Evolutionary conservation across 2,797 vertebrate genomes (phyloP), one percentile per base, ranked within the genome.

Genomic region (Pseudopleuronectes americanus): DNA sequence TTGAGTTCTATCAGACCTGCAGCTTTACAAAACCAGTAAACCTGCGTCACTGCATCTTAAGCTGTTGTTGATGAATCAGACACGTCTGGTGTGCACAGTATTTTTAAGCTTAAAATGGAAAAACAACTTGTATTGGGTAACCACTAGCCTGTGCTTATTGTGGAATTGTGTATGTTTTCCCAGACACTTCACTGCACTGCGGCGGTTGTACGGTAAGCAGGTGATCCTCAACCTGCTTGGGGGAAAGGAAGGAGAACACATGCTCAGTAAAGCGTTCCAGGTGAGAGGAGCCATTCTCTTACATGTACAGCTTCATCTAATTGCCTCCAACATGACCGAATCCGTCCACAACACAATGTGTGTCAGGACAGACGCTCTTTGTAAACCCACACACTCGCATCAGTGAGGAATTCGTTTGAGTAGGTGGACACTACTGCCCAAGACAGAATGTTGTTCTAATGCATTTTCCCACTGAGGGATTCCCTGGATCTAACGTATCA

Each of bases 241-340:
- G 24, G 95, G 96, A 72, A 99, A 99, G 89, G 98, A 99, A 92
- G 98, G 98, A 4, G 98, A 99, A 77, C 95, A 99, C 86, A 99
- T 99, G 98, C 97, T 99, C 47, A 99, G 98, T 88, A 99, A 99
- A 93, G 97, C 97, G 10, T 99, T 99, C 90, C 97, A 98, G 95
- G 98, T 99, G 79, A 93, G 92, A 81, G 7, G 12, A 70, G 21
- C 36, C 1, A 0, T 22, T 26, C 2, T 47, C 4, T 57, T 12
- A 54, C 23, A n/a, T 12, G 36, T 0, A 13, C 8, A 17, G 28
- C 19, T 16, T 62, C 54, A 63, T 70, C 19, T 56, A 10, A 33
- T 68, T 43, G 6, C n/a, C 28, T 21, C 19, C 4, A 43, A 19
- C 14, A 1, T 55, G 14, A 57, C 13, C 43, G 12, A 48, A 48